phyloP scores from a whole-genome alignment of 2,113 vertebrate species.

The Neodon shergylaensis region DNA sequence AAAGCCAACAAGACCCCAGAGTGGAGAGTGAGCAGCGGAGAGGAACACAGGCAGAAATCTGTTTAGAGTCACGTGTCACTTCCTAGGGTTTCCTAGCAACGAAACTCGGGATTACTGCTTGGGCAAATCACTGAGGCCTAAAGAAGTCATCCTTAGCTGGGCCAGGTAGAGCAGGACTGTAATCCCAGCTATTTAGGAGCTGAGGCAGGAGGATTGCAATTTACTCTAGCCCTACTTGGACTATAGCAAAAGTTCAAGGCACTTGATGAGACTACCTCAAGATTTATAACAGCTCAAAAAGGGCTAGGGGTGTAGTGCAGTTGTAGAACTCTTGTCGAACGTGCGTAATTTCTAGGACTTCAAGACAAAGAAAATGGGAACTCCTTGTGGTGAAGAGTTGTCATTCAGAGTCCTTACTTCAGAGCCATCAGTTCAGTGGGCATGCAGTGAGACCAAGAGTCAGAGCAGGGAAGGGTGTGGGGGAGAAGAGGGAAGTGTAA shows the following conservation, averaged over 20 bases:
- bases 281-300: background rate
- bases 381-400: background rate
- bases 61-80: conserved; percentile 9
- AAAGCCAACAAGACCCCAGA: conserved; percentile 21
- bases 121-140: background rate
- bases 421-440: background rate
- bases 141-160: background rate
- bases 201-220: background rate
- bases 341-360: background rate
- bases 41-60: background rate
- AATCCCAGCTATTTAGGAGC: background rate
- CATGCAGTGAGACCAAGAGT: background rate
- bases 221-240: background rate
- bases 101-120: conserved; percentile 1
- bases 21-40: background rate
- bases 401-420: background rate
- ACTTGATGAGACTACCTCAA: background rate
- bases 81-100: conserved; percentile 35
- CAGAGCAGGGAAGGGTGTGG: background rate
- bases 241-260: background rate
- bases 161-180: background rate
- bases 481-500: background rate
- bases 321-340: background rate
- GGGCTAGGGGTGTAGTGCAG: background rate
- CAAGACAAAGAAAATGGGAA: background rate